These are phyloP conservation scores for Lydus trimaculatus DNA, from an alignment of 2,888 invertebrate species.

Conservation along the genomic window DNA sequence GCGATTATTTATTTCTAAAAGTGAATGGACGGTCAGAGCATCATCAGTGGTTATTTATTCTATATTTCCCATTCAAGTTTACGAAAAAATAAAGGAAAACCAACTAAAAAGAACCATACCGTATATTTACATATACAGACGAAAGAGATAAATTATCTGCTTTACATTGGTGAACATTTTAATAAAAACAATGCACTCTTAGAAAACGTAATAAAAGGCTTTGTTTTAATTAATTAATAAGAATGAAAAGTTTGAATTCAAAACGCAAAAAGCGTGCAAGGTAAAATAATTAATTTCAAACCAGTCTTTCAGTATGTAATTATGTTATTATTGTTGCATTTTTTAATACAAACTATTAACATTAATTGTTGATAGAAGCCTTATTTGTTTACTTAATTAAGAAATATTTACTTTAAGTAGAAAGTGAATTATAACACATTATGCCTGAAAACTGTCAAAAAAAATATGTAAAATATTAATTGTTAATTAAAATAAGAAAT, in stretches of 20 bases:
- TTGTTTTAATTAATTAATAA: not conserved
- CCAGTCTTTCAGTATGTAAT: not conserved
- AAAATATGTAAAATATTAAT: too few relatives aligned
- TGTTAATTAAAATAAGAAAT: too few relatives aligned
- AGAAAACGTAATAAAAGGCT: too few relatives aligned
- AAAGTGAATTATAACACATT: not conserved
- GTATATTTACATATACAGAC: not conserved
- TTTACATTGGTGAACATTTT: not conserved
- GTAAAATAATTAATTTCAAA: not conserved
- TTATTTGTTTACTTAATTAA: not conserved
- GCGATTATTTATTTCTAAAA: not conserved
- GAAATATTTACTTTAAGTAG: not conserved
- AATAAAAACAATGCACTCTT: not conserved
- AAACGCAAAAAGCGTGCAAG: not conserved
- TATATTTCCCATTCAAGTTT: not conserved
- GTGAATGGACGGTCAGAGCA: not conserved
- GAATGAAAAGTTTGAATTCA: not conserved
- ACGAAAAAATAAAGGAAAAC: not conserved
- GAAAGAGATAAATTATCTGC: conserved; percentile 5
- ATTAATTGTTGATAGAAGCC: not conserved
- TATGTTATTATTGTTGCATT: not conserved
- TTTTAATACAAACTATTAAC: not conserved
- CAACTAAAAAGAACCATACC: too few relatives aligned
- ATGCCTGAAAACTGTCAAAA: too few relatives aligned
- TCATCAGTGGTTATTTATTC: not conserved